These are phyloP conservation scores for Meandrusa payeni DNA, from an alignment of 2,888 invertebrate species.

Conservation along the genomic window DNA sequence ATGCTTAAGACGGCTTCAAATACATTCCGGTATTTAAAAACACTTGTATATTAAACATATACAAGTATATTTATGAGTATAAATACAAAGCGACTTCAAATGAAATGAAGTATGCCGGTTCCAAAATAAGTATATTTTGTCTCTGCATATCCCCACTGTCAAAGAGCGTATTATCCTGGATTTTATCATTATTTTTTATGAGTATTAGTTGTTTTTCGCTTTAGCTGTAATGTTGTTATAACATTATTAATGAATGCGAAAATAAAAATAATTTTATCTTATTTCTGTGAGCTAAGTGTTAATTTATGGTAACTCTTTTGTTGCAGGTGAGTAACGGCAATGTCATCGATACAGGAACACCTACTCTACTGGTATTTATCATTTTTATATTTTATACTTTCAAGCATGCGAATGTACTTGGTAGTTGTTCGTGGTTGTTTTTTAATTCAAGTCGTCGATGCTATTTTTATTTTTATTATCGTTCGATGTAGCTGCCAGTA, in stretches of 20 bases:
- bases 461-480: background rate
- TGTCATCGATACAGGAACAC: constrained; percentile 79
- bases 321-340: constrained; percentile 81
- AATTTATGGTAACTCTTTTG: constrained; percentile 35
- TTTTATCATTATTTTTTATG: too few relatives aligned
- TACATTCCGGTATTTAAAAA: constrained; percentile 3
- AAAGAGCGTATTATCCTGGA: too few relatives aligned
- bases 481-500: too few relatives aligned
- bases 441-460: too few relatives aligned
- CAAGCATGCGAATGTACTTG: constrained; percentile 34
- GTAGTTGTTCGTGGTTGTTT: constrained; percentile 2
- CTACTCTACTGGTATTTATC: constrained; percentile 76
- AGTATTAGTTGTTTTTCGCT: too few relatives aligned
- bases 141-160: too few relatives aligned
- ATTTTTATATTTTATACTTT: constrained; percentile 41
- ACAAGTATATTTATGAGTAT: too few relatives aligned
- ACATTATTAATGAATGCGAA: background rate
- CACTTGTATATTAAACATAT: too few relatives aligned
- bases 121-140: too few relatives aligned
- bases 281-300: background rate
- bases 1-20: constrained; percentile 10
- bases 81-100: too few relatives aligned
- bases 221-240: background rate
- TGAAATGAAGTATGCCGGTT: too few relatives aligned
- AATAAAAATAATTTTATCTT: background rate